Conservation (phyloP, 2,888 invertebrate genomes). For the Lissocephala sabroskyi region DNA sequence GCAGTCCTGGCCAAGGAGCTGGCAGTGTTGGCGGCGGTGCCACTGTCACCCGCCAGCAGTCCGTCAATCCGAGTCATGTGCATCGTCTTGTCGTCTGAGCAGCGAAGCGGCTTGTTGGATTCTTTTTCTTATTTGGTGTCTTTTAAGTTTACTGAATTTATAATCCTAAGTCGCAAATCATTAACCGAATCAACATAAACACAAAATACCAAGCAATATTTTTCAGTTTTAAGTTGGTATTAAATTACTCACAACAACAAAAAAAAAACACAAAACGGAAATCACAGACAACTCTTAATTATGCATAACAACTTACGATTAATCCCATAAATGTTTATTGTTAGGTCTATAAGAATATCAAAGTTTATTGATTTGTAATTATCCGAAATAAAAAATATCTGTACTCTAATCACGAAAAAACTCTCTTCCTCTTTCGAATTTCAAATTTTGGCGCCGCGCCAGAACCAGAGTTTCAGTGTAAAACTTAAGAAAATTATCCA, state of each 20-base stretch:
- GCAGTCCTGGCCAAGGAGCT: conserved; percentile 19
- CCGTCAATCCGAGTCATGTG: conserved; percentile 69
- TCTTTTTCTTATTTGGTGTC: conserved; percentile 15
- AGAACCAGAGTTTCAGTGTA: too few species aligned
- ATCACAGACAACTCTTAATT: background rate
- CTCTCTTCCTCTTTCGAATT: too few species aligned
- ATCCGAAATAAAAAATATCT: background rate
- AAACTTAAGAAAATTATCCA: too few species aligned
- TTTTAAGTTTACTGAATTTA: conserved; percentile 24
- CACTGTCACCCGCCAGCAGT: conserved; percentile 49
- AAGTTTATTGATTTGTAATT: background rate
- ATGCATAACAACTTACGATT: background rate
- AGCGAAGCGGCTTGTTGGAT: background rate
- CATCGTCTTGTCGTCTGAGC: conserved; percentile 68
- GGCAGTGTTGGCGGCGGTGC: conserved; percentile 5
- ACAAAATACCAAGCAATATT: too few species aligned
- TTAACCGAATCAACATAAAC: too few species aligned
- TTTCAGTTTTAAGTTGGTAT: conserved; percentile 11
- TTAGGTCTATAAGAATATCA: background rate
- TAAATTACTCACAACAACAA: conserved; percentile 31
- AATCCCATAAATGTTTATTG: background rate
- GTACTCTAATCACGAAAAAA: background rate
- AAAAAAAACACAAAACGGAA: conserved; percentile 16
- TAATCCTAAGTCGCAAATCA: conserved; percentile 9
- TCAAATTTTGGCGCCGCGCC: too few species aligned